Evolutionary conservation across 1,140 invertebrate species (phyloP), one percentile per base, ranked within the genome.

Genomic region (Caerostris darwini): DNA sequence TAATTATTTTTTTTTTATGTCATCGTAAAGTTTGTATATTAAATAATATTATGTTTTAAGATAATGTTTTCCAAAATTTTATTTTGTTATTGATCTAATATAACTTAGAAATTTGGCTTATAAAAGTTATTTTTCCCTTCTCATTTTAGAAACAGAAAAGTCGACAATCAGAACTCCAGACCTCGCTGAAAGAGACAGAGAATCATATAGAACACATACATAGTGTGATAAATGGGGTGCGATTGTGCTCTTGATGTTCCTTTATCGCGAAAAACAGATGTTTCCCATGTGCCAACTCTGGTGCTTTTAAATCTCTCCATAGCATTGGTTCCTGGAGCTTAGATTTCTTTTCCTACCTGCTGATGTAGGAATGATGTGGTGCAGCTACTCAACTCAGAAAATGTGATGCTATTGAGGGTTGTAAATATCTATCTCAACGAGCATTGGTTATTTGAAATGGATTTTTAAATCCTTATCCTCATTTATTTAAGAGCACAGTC

Each of bases 241-340:
- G 86, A 64, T n/a, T 94, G 69, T 94, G 92, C 67, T 94, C 92
- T 94, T 94, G 92, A 94, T 94, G 92, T 94, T 94, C 92, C 92
- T 94, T 56, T 61, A 50, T 7, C 69, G 17, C 64, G 34, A 34
- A 12, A 53, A 83, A 56, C 12, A 50, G 54, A 81, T 34, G 34
- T 34, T 64, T 67, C 61, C 58, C 81, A 94, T 89, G 92, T 94
- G 92, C 92, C 92, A 94, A 94, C 64, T 94, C 58, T 17, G 92
- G 92, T 94, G 92, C 92, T 94, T 87, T 93, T 87, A 58, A 69
- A 82, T 67, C 64, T 87, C 17, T 88, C 83, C 61, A 86, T 86
- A 92, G 91, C 91, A 94, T 94, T 67, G 71, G 58, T 89, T 89
- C 85, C 92, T 89, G 92, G 92, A 94, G 92, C 92, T 94, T 94